Base-by-base conservation (phyloP, 2,113 vertebrate species). In the Athene noctua region DNA sequence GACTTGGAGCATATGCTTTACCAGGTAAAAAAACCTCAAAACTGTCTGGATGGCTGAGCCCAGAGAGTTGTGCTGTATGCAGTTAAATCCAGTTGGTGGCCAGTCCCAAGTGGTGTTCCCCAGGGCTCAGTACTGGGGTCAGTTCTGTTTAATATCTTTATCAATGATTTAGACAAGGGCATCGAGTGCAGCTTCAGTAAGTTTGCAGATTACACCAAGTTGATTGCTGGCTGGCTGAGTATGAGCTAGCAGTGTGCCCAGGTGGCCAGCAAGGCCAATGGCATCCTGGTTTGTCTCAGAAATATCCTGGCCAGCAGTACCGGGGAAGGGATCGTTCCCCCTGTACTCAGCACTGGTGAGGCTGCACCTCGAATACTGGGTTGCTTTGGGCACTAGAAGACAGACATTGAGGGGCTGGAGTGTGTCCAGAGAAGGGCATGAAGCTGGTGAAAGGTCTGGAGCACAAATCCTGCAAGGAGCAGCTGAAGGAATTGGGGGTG, bases 1-100 rank as follows among this genome's bases (percentile, higher is more conserved):
- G 20, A 32, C 62, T 51, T 77, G 36, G 13, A 18, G 14, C 1
- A 1, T 47, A 32, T 2, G 3, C 21, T 16, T 59, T 2, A 1
- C 59, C 40, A 51, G 14, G 14, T 85, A 6, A 32, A 40, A 73
- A 40, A 40, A 40, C 40, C 40, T 10, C 40, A 10, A 44, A 55
- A 19, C 42, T 49, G 42, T 4, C 34, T 68, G 62, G 29, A 6
- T 42, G 30, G 30, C 77, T 2, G 5, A 15, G 77, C 23, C 19
- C 18, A 13, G 4, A 36, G 51, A 15, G 27, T 57, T 3, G 15
- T 36, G 15, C 34, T 57, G 12, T 9, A 36, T 15, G 40, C 34
- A 19, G 20, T 15, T 55, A 11, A 11, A 36, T 55, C 34, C 32
- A 11, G 23, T 8, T 44, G 59, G 25, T 0, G 4, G 18, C 47